These are phyloP conservation scores for Nibea coibor DNA, from an alignment of 2,113 vertebrate species.

Conservation along the genomic window DNA sequence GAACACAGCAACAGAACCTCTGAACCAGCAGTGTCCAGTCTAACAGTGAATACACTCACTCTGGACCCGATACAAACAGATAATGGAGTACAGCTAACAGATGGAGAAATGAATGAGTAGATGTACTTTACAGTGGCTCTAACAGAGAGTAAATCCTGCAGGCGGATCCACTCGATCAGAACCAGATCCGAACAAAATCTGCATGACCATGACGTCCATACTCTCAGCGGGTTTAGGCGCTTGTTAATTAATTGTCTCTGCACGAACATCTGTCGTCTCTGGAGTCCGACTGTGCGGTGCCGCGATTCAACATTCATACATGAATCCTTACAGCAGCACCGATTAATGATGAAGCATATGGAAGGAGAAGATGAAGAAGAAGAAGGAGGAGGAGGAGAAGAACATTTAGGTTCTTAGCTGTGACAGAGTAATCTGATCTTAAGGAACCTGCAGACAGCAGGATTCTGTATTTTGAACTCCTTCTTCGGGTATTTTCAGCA, in stretches of 20 bases:
- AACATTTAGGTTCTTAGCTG: neutral
- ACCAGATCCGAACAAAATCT: conserved; percentile 55
- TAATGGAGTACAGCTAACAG: too few relatives aligned
- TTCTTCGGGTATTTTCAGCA: too few relatives aligned
- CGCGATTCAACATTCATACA: conserved; percentile 50
- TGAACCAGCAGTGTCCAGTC: too few relatives aligned
- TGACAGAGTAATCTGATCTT: neutral
- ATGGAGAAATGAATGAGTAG: too few relatives aligned
- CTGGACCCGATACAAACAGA: too few relatives aligned
- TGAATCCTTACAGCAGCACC: conserved; percentile 44
- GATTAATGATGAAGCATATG: conserved; percentile 69
- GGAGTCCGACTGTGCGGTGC: conserved; percentile 34
- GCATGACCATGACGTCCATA: conserved; percentile 50
- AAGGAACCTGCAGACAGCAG: too few relatives aligned
- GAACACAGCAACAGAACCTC: too few relatives aligned
- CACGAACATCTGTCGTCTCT: conserved; percentile 73
- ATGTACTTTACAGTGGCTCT: neutral
- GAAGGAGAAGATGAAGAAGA: neutral
- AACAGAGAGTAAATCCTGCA: neutral
- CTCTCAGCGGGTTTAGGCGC: conserved; percentile 38
- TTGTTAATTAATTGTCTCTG: conserved; percentile 70
- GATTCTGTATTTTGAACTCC: too few relatives aligned
- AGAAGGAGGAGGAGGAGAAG: too few relatives aligned
- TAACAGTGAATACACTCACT: too few relatives aligned
- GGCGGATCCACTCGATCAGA: conserved; percentile 52